Conservation (phyloP, 2,113 vertebrate species). For the Cichladusa arquata region DNA sequence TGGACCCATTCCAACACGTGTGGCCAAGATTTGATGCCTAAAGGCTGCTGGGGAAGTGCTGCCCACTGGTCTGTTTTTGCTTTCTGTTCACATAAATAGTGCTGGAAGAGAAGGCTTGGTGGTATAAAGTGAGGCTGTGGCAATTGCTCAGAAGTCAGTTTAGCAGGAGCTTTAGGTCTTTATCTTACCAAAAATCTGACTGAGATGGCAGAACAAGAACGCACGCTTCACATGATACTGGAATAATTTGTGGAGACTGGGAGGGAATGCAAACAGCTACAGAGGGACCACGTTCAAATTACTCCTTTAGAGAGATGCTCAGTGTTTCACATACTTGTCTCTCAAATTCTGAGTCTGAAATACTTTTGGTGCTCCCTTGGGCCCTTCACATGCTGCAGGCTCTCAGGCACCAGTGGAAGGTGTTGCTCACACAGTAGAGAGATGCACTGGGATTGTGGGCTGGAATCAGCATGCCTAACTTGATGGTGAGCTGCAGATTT, state of each 20-base stretch:
- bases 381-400: background rate
- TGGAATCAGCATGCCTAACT: background rate
- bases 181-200: background rate
- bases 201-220: background rate
- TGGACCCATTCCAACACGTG: background rate
- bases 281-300: background rate
- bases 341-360: background rate
- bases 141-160: background rate
- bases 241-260: background rate
- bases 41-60: background rate
- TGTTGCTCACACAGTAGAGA: background rate
- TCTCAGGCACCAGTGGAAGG: background rate
- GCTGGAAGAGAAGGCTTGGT: background rate
- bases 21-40: background rate
- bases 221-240: background rate
- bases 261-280: background rate
- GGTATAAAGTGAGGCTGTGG: background rate
- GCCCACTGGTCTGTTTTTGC: background rate
- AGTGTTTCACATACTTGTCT: background rate
- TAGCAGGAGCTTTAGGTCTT: background rate
- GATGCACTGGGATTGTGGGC: background rate
- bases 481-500: background rate
- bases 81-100: background rate
- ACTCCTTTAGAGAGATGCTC: background rate
- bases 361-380: background rate